phyloP scores from a whole-genome alignment of 2,888 invertebrate genomes.

The Platerodrilus igneus region DNA sequence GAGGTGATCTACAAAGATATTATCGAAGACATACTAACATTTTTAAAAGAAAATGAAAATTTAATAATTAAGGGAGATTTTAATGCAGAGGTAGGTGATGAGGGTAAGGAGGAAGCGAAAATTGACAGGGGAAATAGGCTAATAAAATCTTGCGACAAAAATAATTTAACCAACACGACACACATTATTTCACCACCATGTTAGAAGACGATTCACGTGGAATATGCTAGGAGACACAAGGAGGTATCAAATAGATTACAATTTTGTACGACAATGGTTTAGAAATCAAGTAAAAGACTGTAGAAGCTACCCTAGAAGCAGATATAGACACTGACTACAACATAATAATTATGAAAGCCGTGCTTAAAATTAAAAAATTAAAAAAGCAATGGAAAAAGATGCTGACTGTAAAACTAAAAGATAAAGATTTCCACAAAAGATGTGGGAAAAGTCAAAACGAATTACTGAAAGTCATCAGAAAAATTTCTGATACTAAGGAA shows the following conservation, averaged over 20 bases:
- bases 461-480: too few relatives aligned
- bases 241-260: conserved; percentile 15
- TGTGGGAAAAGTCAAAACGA: too few relatives aligned
- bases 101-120: too few relatives aligned
- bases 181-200: conserved; percentile 8
- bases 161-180: conserved; percentile 7
- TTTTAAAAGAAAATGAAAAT: too few relatives aligned
- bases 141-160: conserved; percentile 1
- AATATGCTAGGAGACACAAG: conserved; percentile 9
- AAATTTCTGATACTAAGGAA: too few relatives aligned
- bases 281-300: conserved; percentile 10
- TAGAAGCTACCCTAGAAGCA: conserved; percentile 6
- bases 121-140: conserved; percentile 6
- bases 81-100: too few relatives aligned
- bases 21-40: too few relatives aligned
- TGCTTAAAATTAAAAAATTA: conserved; percentile 7
- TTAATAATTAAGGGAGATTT: too few relatives aligned
- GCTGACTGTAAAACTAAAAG: too few relatives aligned
- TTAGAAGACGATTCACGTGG: conserved; percentile 11
- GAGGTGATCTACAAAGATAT: too few relatives aligned
- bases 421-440: too few relatives aligned
- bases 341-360: conserved; percentile 2
- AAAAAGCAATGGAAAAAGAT: conserved; percentile 1
- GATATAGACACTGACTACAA: conserved; percentile 7
- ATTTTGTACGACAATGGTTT: conserved; percentile 5